Base-by-base conservation (phyloP, 2,888 invertebrate species). In the Agrotis exclamationis region DNA sequence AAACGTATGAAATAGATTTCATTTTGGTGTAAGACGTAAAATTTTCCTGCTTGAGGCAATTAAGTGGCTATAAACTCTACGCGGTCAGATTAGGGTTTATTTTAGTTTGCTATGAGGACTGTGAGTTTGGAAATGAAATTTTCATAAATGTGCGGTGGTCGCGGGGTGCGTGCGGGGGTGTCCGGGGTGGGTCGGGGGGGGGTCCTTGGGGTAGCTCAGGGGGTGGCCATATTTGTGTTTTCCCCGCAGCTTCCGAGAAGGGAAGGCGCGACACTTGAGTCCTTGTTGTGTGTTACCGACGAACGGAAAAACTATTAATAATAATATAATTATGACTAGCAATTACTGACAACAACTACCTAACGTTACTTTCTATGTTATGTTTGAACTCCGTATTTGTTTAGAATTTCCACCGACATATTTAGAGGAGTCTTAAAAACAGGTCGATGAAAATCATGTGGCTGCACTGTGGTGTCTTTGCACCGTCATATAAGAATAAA, bases 61-160 rank as follows among this genome's bases (percentile, higher is more conserved):
- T 93, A 90, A 93, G 93, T 90, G 92, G 92, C 89, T 91, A 90
- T 93, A 89, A 89, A 89, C 94, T 92, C 88, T 95, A 90, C 85
- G 87, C 76, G 87, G 88, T 90, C 75, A 88, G 79, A 89, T 92
- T 94, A 96, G 88, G 90, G 95, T 93, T 91, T 91, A 93, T 90
- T 94, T 95, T 93, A 85, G 93, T 90, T 89, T 91, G 94, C 79
- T 84, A 74, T 85, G 82, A 80, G 84, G 74, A 71, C 58, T 85
- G 75, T 78, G 85, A 87, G 91, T 92, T 95, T 93, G 92, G 92
- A 95, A 96, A 96, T 96, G 94, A 95, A 94, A 95, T 94, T 95
- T 95, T 94, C 95, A 95, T 95, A 95, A 95, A 93, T 93, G 93
- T 91, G 88, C 80, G 85, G 80, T 67, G 78, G 83, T 80, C 74